Base-by-base conservation (phyloP, 1,140 invertebrate genomes). In the Penaeus japonicus region DNA sequence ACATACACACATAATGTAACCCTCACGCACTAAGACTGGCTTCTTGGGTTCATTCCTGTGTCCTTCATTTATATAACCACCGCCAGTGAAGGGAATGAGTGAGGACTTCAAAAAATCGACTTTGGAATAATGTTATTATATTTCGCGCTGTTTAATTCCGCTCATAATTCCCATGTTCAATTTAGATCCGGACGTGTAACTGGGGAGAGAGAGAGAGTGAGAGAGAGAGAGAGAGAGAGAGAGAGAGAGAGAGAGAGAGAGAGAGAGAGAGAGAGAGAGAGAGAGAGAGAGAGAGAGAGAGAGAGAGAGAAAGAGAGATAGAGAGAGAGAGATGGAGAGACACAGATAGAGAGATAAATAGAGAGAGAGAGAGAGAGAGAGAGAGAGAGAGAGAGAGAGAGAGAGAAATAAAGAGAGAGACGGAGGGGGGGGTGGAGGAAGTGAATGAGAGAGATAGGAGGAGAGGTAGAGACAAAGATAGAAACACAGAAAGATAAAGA, bases 381-480 rank as follows among this genome's bases (percentile, higher is more conserved):
- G 0, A 78, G 39, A 78, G 20, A 78, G 5, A 4, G 7, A 78
- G 62, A 65, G 3, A 65, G 62, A 65, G 4, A 65, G 22, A 65
- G 3, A 65, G 62, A 65, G 3, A 65, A 18, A 65, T 2, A 65
- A 10, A 65, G 3, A 65, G 62, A 65, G 3, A 65, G 22, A 65
- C 0, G 20, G 62, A 65, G 3, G 17, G 62, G 20, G 32, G 39
- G 77, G 39, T 0, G 39, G 35, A 47, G 35, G 39, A 22, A 54
- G 53, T n/a, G 47, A 80, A 20, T 24, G 78, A 80, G 53, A 80
- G 39, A 80, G 53, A 80, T 39, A 55, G 53, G 27, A 47, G 18
- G 55, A 59, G 54, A 82, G 79, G 57, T 22, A 81, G 54, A 81
- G n/a, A 81, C 1, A 81, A 55, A 81, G n/a, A 57, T 53, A 59